Evolutionary conservation across 1,140 invertebrate species (phyloP), one percentile per base, ranked within the genome.

Genomic region (Trichonephila clavata): DNA sequence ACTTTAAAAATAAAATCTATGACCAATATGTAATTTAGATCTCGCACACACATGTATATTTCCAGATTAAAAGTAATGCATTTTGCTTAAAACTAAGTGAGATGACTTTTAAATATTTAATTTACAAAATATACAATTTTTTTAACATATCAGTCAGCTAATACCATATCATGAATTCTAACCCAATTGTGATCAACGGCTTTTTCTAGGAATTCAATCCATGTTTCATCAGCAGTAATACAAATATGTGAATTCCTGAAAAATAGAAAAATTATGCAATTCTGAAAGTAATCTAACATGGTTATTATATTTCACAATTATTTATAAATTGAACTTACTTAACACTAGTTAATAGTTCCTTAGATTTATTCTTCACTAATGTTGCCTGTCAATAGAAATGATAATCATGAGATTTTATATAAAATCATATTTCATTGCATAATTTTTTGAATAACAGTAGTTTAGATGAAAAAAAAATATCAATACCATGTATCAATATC

Each of bases 111-210:
- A 50, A 50, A 50, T 50, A 50, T 88, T 88, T 65, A 88, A 59
- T 63, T 24, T 90, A 80, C 43, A 90, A 16, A 65, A 87, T 87
- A 87, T 61, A 39, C 63, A 89, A 65, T 27, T 24, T 1, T 20
- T 81, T 27, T 71, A 77, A 39, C 27, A 57, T 39, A n/a, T 88
- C 39, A 93, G 50, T 94, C 87, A 39, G 81, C 81, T 65, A 80
- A 50, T 20, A 86, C 81, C 86, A 92, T 68, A 43, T 94, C 94
- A 60, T 39, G 81, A 24, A 94, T 92, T 84, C 83, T 88, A 77
- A 83, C 84, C 83, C 89, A 94, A 24, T 94, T 94, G 27, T 94
- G 90, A 63, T 94, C 83, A 27, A 89, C 57, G 61, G 94, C 94
- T 84, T 68, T 88, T 68, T 84, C 61, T 5, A 94, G 21, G 84